A percentile compares a stretch with the other conserved stretches of the same genome.
Evolutionary conservation across 2,797 vertebrate species (phyloP).

Genomic region (Bradypodion pumilum): DNA sequence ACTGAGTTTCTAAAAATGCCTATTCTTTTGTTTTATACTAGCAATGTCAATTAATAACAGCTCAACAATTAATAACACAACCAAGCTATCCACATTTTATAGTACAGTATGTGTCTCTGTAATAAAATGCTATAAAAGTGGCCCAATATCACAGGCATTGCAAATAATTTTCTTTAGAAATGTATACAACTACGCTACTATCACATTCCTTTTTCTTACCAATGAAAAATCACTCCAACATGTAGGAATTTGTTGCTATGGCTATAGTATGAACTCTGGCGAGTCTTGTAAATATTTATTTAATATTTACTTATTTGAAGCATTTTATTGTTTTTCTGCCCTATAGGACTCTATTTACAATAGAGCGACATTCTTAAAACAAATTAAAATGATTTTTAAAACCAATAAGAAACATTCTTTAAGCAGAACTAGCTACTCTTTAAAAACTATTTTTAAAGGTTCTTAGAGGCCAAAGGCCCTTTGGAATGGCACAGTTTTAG

Average conservation of each 20-base stretch:
- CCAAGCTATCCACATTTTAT: neutral
- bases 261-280: constrained; percentile 16
- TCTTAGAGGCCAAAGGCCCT: too few species aligned
- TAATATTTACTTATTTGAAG: too few species aligned
- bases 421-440: too few species aligned
- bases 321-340: too few species aligned
- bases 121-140: constrained; percentile 1
- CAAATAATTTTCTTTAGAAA: neutral
- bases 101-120: neutral
- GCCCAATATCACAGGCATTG: neutral
- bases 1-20: neutral
- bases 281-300: neutral
- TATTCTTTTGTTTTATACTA: neutral
- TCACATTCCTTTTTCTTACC: neutral
- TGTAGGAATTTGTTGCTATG: neutral
- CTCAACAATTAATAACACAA: neutral
- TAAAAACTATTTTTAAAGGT: too few species aligned
- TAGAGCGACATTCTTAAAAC: too few species aligned
- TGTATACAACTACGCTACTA: neutral
- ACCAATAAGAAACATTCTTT: too few species aligned
- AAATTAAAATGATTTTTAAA: too few species aligned
- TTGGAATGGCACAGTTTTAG: too few species aligned
- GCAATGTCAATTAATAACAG: neutral
- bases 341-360: too few species aligned
- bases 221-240: neutral